Evolutionary conservation across 2,888 invertebrate species (phyloP).

Genomic region (Megamerina dolium): DNA sequence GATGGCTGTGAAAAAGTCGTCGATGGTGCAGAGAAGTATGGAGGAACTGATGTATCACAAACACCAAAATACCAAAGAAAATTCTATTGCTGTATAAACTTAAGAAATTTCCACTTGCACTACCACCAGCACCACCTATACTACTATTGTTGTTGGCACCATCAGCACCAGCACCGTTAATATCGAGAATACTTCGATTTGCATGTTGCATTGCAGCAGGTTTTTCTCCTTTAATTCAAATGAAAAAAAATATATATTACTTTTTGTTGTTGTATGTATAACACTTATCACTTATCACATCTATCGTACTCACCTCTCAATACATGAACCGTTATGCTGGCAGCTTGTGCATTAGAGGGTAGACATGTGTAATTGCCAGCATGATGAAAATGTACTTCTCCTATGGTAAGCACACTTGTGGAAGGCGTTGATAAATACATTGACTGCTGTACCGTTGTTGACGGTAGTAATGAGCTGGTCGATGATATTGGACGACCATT

Average conservation of each 20-base stretch:
- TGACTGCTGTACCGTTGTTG: constrained; percentile 26
- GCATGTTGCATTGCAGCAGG: constrained; percentile 50
- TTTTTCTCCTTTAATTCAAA: constrained; percentile 39
- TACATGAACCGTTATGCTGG: constrained; percentile 70
- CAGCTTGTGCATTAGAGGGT: constrained; percentile 69
- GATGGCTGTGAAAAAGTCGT: too few species aligned
- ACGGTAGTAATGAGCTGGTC: constrained; percentile 16
- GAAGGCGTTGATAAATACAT: constrained; percentile 39
- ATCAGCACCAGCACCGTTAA: too few species aligned
- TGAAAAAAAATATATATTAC: neutral
- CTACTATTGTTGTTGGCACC: constrained; percentile 32
- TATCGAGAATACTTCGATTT: constrained; percentile 43
- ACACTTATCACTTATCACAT: neutral
- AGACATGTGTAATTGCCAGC: constrained; percentile 79
- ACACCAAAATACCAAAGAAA: too few species aligned
- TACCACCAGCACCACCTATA: constrained; percentile 28
- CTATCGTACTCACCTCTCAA: constrained; percentile 53
- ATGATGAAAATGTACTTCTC: constrained; percentile 59
- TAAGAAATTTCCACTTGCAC: constrained; percentile 14
- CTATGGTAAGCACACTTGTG: constrained; percentile 61
- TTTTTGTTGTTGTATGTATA: neutral
- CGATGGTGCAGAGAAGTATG: too few species aligned
- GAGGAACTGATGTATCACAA: too few species aligned
- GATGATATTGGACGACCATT: constrained; percentile 17
- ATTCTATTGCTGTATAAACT: too few species aligned